Evolutionary conservation across 1,140 invertebrate species (phyloP).

Genomic region (Holotrichia oblita): DNA sequence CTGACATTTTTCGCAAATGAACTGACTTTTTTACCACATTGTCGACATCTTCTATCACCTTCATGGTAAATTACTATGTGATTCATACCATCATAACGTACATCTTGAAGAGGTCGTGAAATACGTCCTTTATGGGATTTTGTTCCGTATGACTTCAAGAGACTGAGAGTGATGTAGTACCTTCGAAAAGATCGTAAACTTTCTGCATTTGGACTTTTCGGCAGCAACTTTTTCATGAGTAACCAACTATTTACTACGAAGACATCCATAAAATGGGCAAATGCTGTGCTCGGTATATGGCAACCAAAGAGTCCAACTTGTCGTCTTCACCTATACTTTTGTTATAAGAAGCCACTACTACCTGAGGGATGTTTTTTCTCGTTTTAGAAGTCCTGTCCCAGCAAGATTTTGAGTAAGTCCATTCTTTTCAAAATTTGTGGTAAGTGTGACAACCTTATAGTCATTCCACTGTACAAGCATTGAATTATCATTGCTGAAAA

Average conservation of each 20-base stretch:
- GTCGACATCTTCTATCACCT: too few species aligned
- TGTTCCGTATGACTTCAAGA: neutral
- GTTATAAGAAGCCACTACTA: constrained; percentile 55
- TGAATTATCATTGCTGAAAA: constrained; percentile 40
- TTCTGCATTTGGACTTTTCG: constrained; percentile 4
- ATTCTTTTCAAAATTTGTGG: constrained; percentile 42
- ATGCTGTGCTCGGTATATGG: constrained; percentile 43
- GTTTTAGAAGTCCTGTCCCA: constrained; percentile 1
- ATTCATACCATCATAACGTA: neutral
- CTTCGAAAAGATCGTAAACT: neutral
- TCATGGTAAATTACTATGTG: neutral
- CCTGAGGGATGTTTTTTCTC: constrained; percentile 2
- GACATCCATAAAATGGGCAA: neutral
- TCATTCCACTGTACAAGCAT: constrained; percentile 41
- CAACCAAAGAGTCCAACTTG: constrained; percentile 50
- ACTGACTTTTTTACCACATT: too few species aligned
- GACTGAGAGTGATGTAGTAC: neutral
- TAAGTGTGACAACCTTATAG: constrained; percentile 44
- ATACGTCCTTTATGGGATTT: neutral
- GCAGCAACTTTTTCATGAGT: neutral
- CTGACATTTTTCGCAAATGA: too few species aligned
- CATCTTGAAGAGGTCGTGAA: neutral
- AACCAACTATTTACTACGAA: neutral
- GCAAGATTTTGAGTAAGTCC: neutral
- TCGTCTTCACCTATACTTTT: constrained; percentile 58